These are phyloP conservation scores for Alsophila aescularia DNA, from an alignment of 2,888 invertebrate species.

Conservation along the genomic window DNA sequence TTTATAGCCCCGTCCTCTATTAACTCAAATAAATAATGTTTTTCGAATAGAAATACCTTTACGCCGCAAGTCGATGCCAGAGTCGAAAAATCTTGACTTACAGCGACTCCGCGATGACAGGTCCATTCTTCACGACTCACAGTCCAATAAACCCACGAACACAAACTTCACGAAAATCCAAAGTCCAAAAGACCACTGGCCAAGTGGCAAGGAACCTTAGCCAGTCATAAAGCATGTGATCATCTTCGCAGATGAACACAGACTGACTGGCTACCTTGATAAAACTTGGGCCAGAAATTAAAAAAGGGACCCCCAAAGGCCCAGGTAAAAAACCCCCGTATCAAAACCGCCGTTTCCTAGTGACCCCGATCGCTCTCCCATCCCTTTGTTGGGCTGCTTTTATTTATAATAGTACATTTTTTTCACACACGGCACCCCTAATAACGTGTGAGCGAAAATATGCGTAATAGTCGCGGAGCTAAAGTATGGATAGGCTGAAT, in stretches of 20 bases:
- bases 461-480: constrained; percentile 73
- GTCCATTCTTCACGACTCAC: constrained; percentile 66
- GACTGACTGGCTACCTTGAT: constrained; percentile 80
- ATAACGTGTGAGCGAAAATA: constrained; percentile 81
- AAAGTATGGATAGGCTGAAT: constrained; percentile 51
- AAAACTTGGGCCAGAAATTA: constrained; percentile 67
- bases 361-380: constrained; percentile 84
- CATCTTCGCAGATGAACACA: constrained; percentile 84
- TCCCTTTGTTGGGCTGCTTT: constrained; percentile 80
- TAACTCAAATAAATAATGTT: constrained; percentile 40
- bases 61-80: constrained; percentile 81
- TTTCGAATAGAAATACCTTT: constrained; percentile 69
- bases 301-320: constrained; percentile 75
- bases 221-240: constrained; percentile 71
- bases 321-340: constrained; percentile 83
- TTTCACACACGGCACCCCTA: constrained; percentile 83
- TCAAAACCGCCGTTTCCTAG: constrained; percentile 84
- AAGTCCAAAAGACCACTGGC: constrained; percentile 66
- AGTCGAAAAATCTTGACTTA: constrained; percentile 85
- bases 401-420: constrained; percentile 84
- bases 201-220: constrained; percentile 60
- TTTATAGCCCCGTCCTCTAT: constrained; percentile 68
- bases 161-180: constrained; percentile 36
- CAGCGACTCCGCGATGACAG: constrained; percentile 80
- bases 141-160: constrained; percentile 38